Evolutionary conservation across 2,113 vertebrate species (phyloP).

Genomic region (Stigmatopora nigra): DNA sequence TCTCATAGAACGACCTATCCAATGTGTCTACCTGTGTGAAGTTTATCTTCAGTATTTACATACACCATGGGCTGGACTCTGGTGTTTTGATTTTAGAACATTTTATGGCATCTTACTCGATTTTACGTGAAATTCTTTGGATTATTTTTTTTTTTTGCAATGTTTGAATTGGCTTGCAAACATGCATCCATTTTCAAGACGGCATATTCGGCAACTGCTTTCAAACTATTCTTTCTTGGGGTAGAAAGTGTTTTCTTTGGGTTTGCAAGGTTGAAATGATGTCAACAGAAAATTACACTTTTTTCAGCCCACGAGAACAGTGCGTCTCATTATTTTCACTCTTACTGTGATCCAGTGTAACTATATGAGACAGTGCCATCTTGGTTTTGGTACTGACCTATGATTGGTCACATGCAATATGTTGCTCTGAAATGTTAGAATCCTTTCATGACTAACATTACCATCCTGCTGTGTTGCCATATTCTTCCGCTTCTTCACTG

Average conservation of each 20-base stretch:
- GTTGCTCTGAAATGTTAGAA: neutral
- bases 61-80: too few species aligned
- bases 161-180: too few species aligned
- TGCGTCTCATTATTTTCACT: neutral
- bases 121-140: too few species aligned
- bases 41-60: neutral
- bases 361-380: neutral
- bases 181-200: too few species aligned
- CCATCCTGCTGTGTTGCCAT: slow-evolving; percentile 26
- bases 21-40: neutral
- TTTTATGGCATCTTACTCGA: too few species aligned
- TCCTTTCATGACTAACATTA: slow-evolving; percentile 36
- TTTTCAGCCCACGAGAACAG: neutral
- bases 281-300: too few species aligned
- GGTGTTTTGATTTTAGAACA: too few species aligned
- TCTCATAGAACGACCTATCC: neutral
- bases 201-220: too few species aligned
- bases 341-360: neutral
- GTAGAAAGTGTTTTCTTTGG: too few species aligned
- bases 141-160: too few species aligned
- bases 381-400: neutral
- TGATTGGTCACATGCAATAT: slow-evolving; percentile 24
- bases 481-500: slow-evolving; percentile 13
- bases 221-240: too few species aligned
- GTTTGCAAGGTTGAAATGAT: too few species aligned